Base-by-base conservation (phyloP, 23 tunicate species). In the Ascidia mentula region DNA sequence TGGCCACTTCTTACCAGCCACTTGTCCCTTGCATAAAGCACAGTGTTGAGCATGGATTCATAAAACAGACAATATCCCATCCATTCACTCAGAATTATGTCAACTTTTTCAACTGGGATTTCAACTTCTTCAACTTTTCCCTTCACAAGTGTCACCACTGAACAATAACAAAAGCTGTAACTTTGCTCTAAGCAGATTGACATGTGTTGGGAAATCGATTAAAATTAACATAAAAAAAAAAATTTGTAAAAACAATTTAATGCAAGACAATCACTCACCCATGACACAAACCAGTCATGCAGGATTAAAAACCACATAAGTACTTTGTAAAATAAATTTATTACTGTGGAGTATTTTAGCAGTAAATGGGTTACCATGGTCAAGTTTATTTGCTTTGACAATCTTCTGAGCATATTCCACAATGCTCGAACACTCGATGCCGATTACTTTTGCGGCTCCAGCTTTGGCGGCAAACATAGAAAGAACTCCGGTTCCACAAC, bases 381-480 rank as follows among this genome's bases (percentile, higher is more conserved):
- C 97, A 37, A 96, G 79, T 15, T 81, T 59, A 80, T 96, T 96
- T 30, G 97, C 97, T 78, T 84, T 77, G 18, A 96, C 94, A 35
- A 96, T 96, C 80, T 91, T 93, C 77, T 69, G 72, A 18, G 99
- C 97, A 73, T 88, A 84, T 80, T 96, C 99, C 40, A 95, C 89
- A 53, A 96, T 96, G 74, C 88, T 87, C 32, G 97, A 91, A 72
- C 92, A 86, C 42, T 96, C 99, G 38, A 96, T 85, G 18, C 97
- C 99, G 42, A 91, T 91, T 4, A 96, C 99, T 78, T 91, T 91
- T 0, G 92, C 89, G 20, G 99, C 99, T 26, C 99, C 99, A 28
- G 99, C 99, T 77, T 88, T 87, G 40, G 99, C 99, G 9, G 99
- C 99, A 85, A 96, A 96, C 97, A 96, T 91, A 18, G 96, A 95